These are phyloP conservation scores for Apaloderma vittatum DNA, from an alignment of 2,113 vertebrate species.

Conservation along the genomic window DNA sequence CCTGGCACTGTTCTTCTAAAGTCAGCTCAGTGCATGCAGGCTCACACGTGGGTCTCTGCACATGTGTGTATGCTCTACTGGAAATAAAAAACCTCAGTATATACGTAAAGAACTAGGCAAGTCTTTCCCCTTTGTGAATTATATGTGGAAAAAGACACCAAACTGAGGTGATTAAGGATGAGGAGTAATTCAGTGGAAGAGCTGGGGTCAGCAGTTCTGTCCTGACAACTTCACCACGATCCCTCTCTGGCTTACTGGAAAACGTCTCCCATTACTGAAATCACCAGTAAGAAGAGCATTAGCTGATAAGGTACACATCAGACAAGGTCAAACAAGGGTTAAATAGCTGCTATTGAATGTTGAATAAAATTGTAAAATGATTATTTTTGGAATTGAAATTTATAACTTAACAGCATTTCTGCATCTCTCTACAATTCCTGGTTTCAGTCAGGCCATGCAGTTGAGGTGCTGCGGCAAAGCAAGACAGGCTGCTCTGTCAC, in stretches of 20 bases:
- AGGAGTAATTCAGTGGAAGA: not conserved
- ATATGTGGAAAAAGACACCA: not conserved
- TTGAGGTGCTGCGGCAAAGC: conserved; percentile 28
- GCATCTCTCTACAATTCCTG: not conserved
- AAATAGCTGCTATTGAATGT: not conserved
- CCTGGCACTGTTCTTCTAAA: not conserved
- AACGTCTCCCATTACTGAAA: not conserved
- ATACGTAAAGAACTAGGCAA: not conserved
- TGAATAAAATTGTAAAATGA: not conserved
- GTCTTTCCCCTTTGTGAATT: not conserved
- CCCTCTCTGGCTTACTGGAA: not conserved
- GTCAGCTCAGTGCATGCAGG: not conserved
- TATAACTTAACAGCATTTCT: not conserved
- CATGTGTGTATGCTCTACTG: not conserved
- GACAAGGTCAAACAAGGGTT: not conserved
- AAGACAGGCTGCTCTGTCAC: conserved; percentile 12
- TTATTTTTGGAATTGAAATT: not conserved
- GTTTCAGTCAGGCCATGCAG: not conserved
- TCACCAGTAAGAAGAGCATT: not conserved
- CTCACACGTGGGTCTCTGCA: not conserved
- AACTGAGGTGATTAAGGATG: not conserved
- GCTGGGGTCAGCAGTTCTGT: not conserved
- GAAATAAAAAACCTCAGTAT: not conserved
- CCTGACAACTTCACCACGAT: not conserved
- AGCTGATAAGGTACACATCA: not conserved